Percentiles rank a stretch among this genome's conserved stretches.
Conservation (phyloP, 1,140 invertebrate genomes). For the Ptiloglossa arizonensis region DNA sequence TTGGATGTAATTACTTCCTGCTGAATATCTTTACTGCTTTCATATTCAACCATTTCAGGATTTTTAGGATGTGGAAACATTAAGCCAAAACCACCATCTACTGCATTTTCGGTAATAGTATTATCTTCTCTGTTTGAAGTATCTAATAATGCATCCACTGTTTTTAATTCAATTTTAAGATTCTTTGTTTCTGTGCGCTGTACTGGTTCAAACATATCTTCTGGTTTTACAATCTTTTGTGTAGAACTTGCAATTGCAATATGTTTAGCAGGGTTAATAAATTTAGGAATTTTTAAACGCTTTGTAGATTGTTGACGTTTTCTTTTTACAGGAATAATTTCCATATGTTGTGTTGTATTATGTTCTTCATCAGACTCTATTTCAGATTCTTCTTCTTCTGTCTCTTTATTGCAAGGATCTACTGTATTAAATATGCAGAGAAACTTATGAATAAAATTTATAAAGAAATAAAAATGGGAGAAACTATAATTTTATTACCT, state of each 20-base stretch:
- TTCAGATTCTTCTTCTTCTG: conserved; percentile 88
- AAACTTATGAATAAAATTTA: not conserved
- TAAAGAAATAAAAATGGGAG: not conserved
- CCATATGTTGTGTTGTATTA: conserved; percentile 65
- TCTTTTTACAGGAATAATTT: conserved; percentile 83
- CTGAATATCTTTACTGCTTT: conserved; percentile 65
- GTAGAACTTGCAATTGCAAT: conserved; percentile 64
- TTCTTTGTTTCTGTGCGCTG: conserved; percentile 80
- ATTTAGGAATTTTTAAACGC: conserved; percentile 85
- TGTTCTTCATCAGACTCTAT: conserved; percentile 88
- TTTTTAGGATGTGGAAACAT: conserved; percentile 78
- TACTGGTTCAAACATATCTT: conserved; percentile 86
- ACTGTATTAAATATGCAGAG: not conserved
- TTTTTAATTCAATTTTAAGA: conserved; percentile 86
- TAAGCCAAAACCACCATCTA: conserved; percentile 80
- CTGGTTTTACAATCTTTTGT: conserved; percentile 81
- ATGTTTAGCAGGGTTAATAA: conserved; percentile 81
- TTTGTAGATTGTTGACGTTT: conserved; percentile 82
- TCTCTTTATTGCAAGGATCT: conserved; percentile 48
- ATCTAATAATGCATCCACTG: conserved; percentile 75
- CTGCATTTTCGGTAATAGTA: conserved; percentile 33
- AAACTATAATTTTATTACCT: conserved; percentile 52
- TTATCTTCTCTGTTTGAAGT: conserved; percentile 51
- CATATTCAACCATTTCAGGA: conserved; percentile 68
- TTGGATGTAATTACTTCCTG: conserved; percentile 85